phyloP scores from a whole-genome alignment of 2,888 invertebrate genomes.

The Linhomoeus sp. region DNA sequence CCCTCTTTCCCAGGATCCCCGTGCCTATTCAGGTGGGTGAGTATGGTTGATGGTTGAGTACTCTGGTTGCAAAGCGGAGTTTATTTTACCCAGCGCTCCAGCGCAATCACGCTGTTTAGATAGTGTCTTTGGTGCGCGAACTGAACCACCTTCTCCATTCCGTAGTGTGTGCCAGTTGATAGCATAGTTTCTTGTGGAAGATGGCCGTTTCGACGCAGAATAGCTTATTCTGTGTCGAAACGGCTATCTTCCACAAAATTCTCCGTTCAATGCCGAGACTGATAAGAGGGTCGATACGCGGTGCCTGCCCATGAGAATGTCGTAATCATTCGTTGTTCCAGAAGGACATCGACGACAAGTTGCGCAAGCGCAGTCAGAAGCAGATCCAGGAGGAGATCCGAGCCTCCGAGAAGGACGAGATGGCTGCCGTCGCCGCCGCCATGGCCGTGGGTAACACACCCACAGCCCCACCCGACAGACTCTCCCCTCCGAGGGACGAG shows the following conservation, averaged over 20 bases:
- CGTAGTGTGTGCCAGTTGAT: too few relatives aligned
- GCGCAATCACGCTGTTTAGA: background rate
- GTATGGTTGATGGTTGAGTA: background rate
- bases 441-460: too few relatives aligned
- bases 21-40: slow-evolving; percentile 55
- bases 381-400: slow-evolving; percentile 9
- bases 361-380: slow-evolving; percentile 15
- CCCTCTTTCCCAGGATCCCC: slow-evolving; percentile 90
- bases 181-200: too few relatives aligned
- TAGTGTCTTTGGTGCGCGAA: background rate
- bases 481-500: too few relatives aligned
- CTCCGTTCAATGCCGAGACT: too few relatives aligned
- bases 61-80: background rate
- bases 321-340: too few relatives aligned
- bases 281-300: too few relatives aligned
- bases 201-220: too few relatives aligned
- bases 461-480: too few relatives aligned
- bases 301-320: too few relatives aligned
- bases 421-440: background rate
- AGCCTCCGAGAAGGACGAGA: background rate
- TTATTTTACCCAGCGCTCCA: background rate
- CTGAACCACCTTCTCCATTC: background rate
- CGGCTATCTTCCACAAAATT: too few relatives aligned
- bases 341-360: slow-evolving; percentile 23
- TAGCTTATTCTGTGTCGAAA: too few relatives aligned